Conservation (phyloP, 2,797 vertebrate genomes). For the Bradypodion pumilum region DNA sequence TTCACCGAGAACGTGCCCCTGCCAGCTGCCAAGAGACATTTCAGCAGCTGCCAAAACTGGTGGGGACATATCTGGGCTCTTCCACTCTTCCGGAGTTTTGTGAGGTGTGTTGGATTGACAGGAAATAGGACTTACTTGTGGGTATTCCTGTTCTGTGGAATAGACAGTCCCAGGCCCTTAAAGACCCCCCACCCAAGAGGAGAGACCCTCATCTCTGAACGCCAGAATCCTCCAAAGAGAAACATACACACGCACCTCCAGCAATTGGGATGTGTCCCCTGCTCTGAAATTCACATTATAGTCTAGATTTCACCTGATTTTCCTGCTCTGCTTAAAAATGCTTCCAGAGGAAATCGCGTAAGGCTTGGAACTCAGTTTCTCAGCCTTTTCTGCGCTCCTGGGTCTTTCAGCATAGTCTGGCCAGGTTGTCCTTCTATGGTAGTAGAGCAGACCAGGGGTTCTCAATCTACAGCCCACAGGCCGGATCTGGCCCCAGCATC, state of each 20-base stretch:
- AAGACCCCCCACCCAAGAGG: neutral
- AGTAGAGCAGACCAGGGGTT: no score
- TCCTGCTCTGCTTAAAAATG: neutral
- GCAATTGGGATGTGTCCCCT: no score
- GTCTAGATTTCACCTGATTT: neutral
- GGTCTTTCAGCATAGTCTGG: no score
- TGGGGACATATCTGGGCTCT: no score
- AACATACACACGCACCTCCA: no score
- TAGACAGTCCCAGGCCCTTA: neutral
- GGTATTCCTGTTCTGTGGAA: neutral
- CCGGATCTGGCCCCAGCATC: no score
- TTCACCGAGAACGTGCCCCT: neutral
- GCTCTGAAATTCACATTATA: no score
- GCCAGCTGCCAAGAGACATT: neutral
- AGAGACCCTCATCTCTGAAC: no score
- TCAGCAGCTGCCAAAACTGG: neutral
- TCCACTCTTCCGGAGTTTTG: neutral
- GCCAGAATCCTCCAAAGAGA: no score
- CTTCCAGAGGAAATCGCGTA: neutral
- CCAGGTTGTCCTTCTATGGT: no score
- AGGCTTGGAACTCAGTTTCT: neutral
- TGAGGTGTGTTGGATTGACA: neutral
- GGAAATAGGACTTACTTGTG: neutral
- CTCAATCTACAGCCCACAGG: neutral
- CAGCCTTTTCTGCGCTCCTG: no score